Evolutionary conservation across 2,797 vertebrate genomes (phyloP), one percentile per base, ranked within the genome.

Genomic region (Momotus momota): DNA sequence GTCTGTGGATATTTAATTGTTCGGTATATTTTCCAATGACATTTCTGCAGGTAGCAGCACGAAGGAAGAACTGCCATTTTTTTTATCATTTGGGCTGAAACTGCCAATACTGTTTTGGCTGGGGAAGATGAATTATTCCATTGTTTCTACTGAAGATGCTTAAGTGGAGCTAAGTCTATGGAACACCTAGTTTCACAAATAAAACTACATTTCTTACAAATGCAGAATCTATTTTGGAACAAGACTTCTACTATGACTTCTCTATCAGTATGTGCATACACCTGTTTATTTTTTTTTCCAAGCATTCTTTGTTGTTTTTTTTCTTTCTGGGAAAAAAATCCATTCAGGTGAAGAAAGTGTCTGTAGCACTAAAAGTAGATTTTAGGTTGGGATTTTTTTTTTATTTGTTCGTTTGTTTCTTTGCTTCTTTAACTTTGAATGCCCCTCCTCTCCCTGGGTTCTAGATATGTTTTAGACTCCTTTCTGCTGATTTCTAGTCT

Each of bases 51-150:
- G 62, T 21, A 70, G 22, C 13, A 58, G 13, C 40, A 73, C 67
- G 49, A 87, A 82, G 46, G 1, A 87, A 89, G 86, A 91, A 72
- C 9, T 60, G 60, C 7, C 14, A 33, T 85, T 80, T 85, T 85
- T 84, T 81, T 49, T 65, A 54, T 71, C 15, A 75, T 86, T 75
- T 71, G 21, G 29, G 58, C 58, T 69, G 31, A 91, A 91, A 71
- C 48, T 72, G 72, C 9, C 72, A 86, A 74, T 91, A 78, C 17
- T 81, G 1, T 6, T 4, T 78, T 65, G 75, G 6, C 12, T 40
- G 46, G 27, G 40, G 71, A 86, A 83, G 49, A 93, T 35, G 5
- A 80, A 81, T 64, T 67, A 78, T 66, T 90, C 19, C 8, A 83
- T 74, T 69, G 29, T 51, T 78, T 82, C 54, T 78, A 60, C 16